A percentile compares a stretch with the other conserved stretches of the same genome.
Conservation (phyloP, 2,797 vertebrate genomes). For the Heteromormyrus szaboi region DNA sequence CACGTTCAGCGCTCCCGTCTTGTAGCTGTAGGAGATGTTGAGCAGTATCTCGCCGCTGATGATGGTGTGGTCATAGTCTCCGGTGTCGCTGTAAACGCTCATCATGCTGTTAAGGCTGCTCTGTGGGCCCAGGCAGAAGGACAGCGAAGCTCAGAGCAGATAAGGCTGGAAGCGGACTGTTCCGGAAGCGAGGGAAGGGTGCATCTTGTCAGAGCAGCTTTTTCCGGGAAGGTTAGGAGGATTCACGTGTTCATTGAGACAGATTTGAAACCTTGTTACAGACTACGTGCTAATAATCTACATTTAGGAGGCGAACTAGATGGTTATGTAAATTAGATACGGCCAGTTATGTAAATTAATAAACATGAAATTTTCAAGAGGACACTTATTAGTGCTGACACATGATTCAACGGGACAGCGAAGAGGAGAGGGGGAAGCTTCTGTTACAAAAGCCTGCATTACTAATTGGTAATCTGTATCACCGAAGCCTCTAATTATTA, state of each 20-base stretch:
- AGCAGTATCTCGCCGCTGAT: slow-evolving; percentile 92
- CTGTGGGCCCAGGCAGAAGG: slow-evolving; percentile 53
- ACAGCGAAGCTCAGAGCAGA: background rate
- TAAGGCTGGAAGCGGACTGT: background rate
- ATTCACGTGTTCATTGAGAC: background rate
- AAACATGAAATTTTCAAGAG: background rate
- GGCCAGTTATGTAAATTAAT: slow-evolving; percentile 10
- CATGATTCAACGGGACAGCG: background rate
- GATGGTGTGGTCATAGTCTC: slow-evolving; percentile 87
- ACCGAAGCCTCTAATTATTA: background rate
- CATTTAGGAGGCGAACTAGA: background rate
- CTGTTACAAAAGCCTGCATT: background rate
- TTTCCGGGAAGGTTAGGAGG: background rate
- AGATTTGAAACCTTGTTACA: background rate
- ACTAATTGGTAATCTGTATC: background rate
- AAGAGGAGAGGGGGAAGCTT: background rate
- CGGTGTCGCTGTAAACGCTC: slow-evolving; percentile 94
- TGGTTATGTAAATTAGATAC: background rate
- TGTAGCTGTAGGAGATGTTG: slow-evolving; percentile 88
- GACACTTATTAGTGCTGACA: background rate
- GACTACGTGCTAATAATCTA: background rate
- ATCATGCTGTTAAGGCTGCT: slow-evolving; percentile 94
- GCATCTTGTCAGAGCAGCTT: background rate
- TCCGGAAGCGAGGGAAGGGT: background rate
- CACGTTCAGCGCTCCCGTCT: slow-evolving; percentile 87